Conservation (phyloP, 2,113 vertebrate species). For the Ammodytes dubius region DNA sequence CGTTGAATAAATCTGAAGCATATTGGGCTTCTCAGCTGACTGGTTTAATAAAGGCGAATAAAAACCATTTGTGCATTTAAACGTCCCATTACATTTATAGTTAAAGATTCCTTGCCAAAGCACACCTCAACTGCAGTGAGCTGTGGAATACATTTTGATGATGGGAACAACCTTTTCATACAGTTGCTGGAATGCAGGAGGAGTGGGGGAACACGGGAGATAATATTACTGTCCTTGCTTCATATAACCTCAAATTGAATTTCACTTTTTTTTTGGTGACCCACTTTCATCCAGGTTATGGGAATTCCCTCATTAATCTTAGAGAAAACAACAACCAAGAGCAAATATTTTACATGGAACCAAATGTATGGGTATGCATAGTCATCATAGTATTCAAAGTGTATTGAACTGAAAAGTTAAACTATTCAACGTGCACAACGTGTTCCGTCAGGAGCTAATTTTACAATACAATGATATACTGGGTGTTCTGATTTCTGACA, state of each 20-base stretch:
- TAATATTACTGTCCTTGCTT: slow-evolving; percentile 11
- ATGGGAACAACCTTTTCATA: background rate
- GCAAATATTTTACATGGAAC: background rate
- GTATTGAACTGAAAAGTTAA: no score
- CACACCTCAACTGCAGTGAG: background rate
- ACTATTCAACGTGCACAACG: background rate
- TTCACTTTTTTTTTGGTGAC: slow-evolving; percentile 1
- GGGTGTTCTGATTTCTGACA: background rate
- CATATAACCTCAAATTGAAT: slow-evolving; percentile 21
- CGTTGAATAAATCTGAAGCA: background rate
- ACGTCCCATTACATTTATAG: background rate
- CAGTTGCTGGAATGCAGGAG: background rate
- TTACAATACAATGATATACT: background rate
- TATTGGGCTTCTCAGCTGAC: background rate
- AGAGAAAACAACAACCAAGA: background rate
- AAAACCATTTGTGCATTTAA: background rate
- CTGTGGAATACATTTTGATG: background rate
- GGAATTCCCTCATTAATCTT: background rate
- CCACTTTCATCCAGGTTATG: background rate
- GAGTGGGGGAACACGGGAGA: background rate
- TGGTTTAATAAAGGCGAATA: background rate
- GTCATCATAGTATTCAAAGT: no score
- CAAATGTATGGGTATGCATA: background rate
- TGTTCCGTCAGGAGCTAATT: background rate
- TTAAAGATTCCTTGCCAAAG: background rate